Evolutionary conservation across 2,888 invertebrate genomes (phyloP), one percentile per base, ranked within the genome.

Genomic region (Ephialtes manifestator): DNA sequence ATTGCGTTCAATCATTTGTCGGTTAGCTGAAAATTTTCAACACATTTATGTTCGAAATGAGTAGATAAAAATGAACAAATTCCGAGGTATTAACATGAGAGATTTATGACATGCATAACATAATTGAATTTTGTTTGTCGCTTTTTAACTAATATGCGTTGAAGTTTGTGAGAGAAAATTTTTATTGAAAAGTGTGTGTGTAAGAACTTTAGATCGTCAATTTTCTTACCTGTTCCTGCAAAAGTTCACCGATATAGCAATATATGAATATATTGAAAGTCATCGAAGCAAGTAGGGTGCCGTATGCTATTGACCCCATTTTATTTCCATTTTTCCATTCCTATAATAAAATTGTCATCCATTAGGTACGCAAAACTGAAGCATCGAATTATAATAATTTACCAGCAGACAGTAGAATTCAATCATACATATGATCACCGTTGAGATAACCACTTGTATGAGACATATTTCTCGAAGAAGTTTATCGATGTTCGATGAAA

Each of bases 371-470:
- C 15, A 51, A n/a, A 18, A 7, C 4, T 7, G 4, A 51, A 7
- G 5, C 8, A n/a, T 51, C 15, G 5, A 51, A 51, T 51, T 51
- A 13, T 51, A n/a, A 18, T 51, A 13, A 7, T 43, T 7, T 90
- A 92, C 92, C 90, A 87, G 89, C 11, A 93, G 87, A 39, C 90
- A 87, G 81, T 90, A 91, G 79, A 90, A 93, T 79, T 90, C 92
- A 1, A 92, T 81, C n/a, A 92, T 90, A 43, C 93, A 93, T 79
- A 93, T 92, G 18, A 92, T 90, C 63, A 92, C 18, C 0, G 92
- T 92, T 67, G 91, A 90, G 1, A 90, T 90, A 0, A 92, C 74
- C 8, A 93, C 83, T 83, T 93, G 92, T 11, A 92, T 89, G n/a
- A 92, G 85, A 81, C 91, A 92, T 35, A 92, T 88, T 20, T 88